Evolutionary conservation across 2,888 invertebrate species (phyloP).

Genomic region (Aleiodes testaceus): DNA sequence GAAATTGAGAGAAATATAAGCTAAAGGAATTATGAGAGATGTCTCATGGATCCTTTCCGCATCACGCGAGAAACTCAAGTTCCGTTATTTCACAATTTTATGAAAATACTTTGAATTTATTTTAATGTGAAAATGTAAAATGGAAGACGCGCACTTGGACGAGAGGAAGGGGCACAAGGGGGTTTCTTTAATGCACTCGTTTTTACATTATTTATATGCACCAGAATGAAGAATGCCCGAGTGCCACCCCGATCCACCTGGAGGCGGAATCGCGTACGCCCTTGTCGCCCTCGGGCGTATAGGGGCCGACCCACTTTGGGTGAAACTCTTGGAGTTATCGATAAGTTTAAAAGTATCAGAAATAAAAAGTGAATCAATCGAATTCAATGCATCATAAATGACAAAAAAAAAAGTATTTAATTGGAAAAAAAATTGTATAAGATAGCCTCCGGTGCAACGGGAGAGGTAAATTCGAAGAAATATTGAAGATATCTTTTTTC

Average conservation of each 20-base stretch:
- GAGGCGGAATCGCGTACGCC: slow-evolving; percentile 72
- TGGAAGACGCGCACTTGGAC: no score
- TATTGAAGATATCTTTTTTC: no score
- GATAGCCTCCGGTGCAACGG: no score
- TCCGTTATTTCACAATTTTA: slow-evolving; percentile 3
- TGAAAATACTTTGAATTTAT: not conserved
- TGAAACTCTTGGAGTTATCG: slow-evolving; percentile 24
- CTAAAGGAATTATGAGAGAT: not conserved
- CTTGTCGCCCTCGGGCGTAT: slow-evolving; percentile 70
- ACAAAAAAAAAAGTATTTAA: no score
- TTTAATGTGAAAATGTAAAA: not conserved
- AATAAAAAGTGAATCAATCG: slow-evolving; percentile 18
- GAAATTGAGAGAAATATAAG: not conserved
- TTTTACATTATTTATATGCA: slow-evolving; percentile 53
- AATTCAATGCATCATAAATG: not conserved
- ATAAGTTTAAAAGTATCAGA: slow-evolving; percentile 44
- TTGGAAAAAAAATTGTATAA: no score
- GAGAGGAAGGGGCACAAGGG: slow-evolving; percentile 30
- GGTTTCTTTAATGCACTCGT: slow-evolving; percentile 38
- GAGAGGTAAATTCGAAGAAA: no score
- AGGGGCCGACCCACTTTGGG: slow-evolving; percentile 62
- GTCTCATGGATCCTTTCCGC: slow-evolving; percentile 35
- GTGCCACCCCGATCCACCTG: slow-evolving; percentile 71
- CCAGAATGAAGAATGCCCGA: slow-evolving; percentile 64
- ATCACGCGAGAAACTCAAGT: slow-evolving; percentile 22